A percentile compares a stretch with the other conserved stretches of the same genome.
Conservation (phyloP, 1,140 invertebrate genomes). For the Drosophila orena region DNA sequence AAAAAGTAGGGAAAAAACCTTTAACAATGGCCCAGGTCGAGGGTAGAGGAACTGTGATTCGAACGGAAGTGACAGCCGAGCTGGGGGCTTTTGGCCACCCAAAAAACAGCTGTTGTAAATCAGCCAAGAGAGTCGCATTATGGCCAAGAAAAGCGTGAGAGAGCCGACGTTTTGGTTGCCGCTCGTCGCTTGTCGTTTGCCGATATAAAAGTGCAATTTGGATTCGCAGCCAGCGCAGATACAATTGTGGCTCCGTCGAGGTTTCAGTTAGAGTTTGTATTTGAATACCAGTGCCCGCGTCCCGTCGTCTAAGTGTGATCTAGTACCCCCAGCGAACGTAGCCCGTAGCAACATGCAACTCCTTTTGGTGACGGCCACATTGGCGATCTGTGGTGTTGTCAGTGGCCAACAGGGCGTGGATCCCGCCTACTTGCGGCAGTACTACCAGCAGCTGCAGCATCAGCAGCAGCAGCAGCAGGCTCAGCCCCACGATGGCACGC, state of each 20-base stretch:
- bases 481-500: conserved; percentile 70
- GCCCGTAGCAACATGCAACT: conserved; percentile 56
- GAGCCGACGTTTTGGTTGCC: conserved; percentile 20
- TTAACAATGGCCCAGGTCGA: conserved; percentile 69
- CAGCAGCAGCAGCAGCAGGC: conserved; percentile 64
- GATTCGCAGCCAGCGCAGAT: conserved; percentile 67
- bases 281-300: conserved; percentile 19
- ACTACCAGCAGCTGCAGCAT: conserved; percentile 79
- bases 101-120: conserved; percentile 77
- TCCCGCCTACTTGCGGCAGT: conserved; percentile 81
- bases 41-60: conserved; percentile 40
- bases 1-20: conserved; percentile 4
- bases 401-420: conserved; percentile 73
- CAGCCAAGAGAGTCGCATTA: conserved; percentile 63
- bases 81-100: conserved; percentile 14
- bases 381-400: conserved; percentile 56
- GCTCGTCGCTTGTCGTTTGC: conserved; percentile 28
- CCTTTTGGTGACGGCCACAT: conserved; percentile 70
- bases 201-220: conserved; percentile 83
- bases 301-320: conserved; percentile 17
- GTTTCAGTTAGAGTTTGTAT: conserved; percentile 24
- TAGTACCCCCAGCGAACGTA: conserved; percentile 21
- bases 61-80: conserved; percentile 66
- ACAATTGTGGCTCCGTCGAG: conserved; percentile 67
- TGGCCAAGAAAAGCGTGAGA: conserved; percentile 22